Evolutionary conservation across 2,797 vertebrate genomes (phyloP).

Genomic region (Corythornis leucogaster): DNA sequence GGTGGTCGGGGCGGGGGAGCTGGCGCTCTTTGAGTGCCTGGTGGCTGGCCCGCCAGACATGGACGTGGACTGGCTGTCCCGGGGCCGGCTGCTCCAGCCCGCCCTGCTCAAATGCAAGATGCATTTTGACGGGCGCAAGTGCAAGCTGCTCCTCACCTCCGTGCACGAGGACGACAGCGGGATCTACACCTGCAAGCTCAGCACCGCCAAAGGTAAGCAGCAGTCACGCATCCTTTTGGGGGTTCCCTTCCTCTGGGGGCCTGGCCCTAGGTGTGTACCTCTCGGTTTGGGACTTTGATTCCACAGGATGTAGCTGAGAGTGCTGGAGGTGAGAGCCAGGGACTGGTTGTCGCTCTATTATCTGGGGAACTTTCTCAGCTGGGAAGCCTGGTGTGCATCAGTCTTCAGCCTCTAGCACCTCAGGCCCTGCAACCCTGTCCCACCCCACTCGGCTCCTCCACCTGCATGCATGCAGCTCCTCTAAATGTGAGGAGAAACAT

Average conservation of each 20-base stretch:
- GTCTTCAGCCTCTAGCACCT: not conserved
- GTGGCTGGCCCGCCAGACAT: constrained; percentile 90
- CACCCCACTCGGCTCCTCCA: not conserved
- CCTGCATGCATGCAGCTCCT: rapidly evolving
- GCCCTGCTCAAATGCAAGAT: constrained; percentile 98
- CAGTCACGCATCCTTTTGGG: not conserved
- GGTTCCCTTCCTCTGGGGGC: not conserved
- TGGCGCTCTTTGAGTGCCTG: constrained; percentile 93
- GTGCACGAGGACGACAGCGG: constrained; percentile 97
- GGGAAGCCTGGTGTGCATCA: not conserved
- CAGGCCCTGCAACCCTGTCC: not conserved
- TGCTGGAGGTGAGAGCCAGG: not conserved
- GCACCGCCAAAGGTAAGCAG: constrained; percentile 92
- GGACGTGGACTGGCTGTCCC: constrained; percentile 96
- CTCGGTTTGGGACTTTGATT: not conserved
- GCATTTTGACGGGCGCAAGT: constrained; percentile 95
- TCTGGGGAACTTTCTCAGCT: not conserved
- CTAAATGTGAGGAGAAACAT: not conserved
- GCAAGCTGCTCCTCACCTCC: constrained; percentile 93
- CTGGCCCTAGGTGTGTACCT: rapidly evolving
- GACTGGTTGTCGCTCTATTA: not conserved
- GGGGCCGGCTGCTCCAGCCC: constrained; percentile 95
- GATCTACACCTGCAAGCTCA: constrained; percentile 95
- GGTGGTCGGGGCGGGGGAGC: constrained; percentile 92
- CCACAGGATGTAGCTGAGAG: not conserved